Conservation (phyloP, 2,888 invertebrate species). For the Aphelenchoides bicaudatus region DNA sequence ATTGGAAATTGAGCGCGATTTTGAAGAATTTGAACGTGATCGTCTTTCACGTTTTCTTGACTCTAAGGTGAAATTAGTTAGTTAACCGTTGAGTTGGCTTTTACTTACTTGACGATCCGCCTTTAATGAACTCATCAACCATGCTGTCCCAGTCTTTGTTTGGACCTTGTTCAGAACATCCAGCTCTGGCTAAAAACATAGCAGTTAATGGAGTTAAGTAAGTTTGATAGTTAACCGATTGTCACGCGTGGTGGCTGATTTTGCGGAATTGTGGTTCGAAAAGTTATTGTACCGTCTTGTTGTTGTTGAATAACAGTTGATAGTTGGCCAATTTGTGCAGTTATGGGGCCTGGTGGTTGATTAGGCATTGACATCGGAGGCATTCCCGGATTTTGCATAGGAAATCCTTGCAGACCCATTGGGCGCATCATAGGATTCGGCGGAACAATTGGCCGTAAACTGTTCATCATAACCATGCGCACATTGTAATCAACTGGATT, state of each 20-base stretch:
- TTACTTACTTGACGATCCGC: too few relatives aligned
- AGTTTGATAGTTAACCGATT: too few relatives aligned
- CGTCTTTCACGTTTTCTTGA: conserved; percentile 2
- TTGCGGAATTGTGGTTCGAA: conserved; percentile 7
- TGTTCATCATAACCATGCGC: conserved; percentile 7
- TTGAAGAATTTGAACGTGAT: conserved; percentile 4
- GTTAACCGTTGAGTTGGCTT: too few relatives aligned
- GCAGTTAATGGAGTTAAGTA: too few relatives aligned
- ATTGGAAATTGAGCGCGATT: background rate
- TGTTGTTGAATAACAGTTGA: conserved; percentile 1
- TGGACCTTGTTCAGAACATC: conserved; percentile 8
- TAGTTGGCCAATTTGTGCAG: background rate
- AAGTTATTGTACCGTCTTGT: conserved; percentile 14
- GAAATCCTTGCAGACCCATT: background rate
- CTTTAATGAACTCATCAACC: conserved; percentile 26
- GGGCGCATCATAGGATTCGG: conserved; percentile 6
- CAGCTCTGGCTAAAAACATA: too few relatives aligned
- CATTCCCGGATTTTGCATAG: background rate
- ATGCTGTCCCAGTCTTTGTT: conserved; percentile 19
- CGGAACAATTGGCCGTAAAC: conserved; percentile 4
- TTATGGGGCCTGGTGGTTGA: background rate
- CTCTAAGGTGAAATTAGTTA: too few relatives aligned
- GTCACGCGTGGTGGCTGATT: conserved; percentile 12
- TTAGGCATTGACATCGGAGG: background rate
- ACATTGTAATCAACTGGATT: background rate